Evolutionary conservation across 2,888 invertebrate species (phyloP), one percentile per base, ranked within the genome.

Genomic region (Osmoderma eremita): DNA sequence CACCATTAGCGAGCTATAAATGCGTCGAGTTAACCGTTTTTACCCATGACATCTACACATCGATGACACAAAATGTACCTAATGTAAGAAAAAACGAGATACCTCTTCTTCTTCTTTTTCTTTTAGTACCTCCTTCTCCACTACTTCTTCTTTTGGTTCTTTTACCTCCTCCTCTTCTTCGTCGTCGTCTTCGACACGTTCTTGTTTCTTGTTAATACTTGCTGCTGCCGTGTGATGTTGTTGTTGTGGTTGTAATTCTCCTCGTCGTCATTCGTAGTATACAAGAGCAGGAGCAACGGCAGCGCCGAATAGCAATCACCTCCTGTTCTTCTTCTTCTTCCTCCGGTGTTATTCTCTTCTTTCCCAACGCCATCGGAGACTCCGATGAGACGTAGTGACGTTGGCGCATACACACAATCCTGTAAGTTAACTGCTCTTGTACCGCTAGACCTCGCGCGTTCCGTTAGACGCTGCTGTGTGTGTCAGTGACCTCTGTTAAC

Each of bases 381-480:
- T 73, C 73, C 72, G 70, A 69, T 71, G 72, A 72, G 72, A 73
- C 73, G 72, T 70, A 70, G 73, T 74, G 74, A 74, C 73, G 73
- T 73, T 75, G 68, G 68, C 69, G 70, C 77, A 79, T 81, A 82
- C 82, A 79, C 81, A 81, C 79, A 75, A 78, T 82, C 82, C 82
- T 81, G 81, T 80, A 81, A 81, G 78, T 76, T 82, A 82, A 82
- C 82, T 80, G 82, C 79, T 81, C 80, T 81, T 80, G 79, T 82
- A 81, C 82, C 81, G 82, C 81, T 82, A 81, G 72, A 68, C 71
- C 69, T 61, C 58, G 58, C 70, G 69, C 77, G 78, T 78, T 77
- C 80, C 80, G 81, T 81, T 80, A 80, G 73, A 75, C 78, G 77
- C 75, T 78, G 77, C 30, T 30, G 77, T 77, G 78, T 80, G 81